Evolutionary conservation across 2,888 invertebrate genomes (phyloP).

Genomic region (Drosophila mettleri): DNA sequence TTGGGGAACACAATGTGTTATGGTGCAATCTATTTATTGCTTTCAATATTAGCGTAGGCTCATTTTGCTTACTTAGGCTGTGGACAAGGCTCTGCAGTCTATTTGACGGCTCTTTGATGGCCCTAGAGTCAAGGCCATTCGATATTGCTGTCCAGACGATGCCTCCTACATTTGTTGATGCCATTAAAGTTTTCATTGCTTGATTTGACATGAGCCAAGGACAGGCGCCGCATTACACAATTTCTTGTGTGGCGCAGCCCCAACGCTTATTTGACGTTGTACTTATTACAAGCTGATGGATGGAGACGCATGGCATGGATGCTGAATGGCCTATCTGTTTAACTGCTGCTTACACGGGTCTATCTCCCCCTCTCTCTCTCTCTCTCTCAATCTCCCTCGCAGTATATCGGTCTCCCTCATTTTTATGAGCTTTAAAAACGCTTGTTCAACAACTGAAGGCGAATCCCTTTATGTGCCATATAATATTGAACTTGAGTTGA

Average conservation of each 20-base stretch:
- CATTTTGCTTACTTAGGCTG: constrained; percentile 44
- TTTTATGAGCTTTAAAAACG: constrained; percentile 54
- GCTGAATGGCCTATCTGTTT: constrained; percentile 39
- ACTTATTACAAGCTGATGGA: constrained; percentile 17
- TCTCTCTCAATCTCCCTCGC: no score
- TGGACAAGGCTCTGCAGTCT: constrained; percentile 6
- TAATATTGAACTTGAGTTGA: constrained; percentile 25
- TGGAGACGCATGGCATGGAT: constrained; percentile 11
- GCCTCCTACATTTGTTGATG: constrained; percentile 37
- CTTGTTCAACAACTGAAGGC: constrained; percentile 42
- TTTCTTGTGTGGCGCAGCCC: constrained; percentile 42
- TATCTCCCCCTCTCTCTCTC: constrained; percentile 16
- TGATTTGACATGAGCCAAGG: constrained; percentile 43
- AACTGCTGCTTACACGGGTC: constrained; percentile 21
- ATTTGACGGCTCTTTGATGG: constrained; percentile 15
- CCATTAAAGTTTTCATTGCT: constrained; percentile 62
- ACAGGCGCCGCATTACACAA: constrained; percentile 4
- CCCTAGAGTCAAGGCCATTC: constrained; percentile 40
- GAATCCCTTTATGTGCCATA: constrained; percentile 25
- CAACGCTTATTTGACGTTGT: constrained; percentile 34
- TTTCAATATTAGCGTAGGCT: neutral
- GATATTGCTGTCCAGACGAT: constrained; percentile 20
- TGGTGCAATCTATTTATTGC: neutral
- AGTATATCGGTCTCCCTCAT: constrained; percentile 8
- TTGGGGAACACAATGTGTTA: neutral